Base-by-base conservation (phyloP, 2,888 invertebrate genomes). In the Molorchus minor region DNA sequence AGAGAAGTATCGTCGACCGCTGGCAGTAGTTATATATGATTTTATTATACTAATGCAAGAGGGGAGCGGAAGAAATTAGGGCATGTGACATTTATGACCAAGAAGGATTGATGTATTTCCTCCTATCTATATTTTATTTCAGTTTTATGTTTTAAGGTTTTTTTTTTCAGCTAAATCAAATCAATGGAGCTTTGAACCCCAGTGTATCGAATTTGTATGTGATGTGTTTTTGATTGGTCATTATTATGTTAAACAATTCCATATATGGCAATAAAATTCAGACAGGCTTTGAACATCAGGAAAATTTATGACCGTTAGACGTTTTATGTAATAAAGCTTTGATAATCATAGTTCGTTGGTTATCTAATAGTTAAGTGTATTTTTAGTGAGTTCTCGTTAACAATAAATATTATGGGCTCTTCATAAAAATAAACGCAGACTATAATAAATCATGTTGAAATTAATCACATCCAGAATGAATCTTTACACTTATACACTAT, bases 21-120 rank as follows among this genome's bases (percentile, higher is more conserved):
- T 55, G 61, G 53, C 56, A 43, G 55, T 61, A 65, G 70, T 72
- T 72, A 77, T 75, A 74, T 75, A 76, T 72, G 71, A 69, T 69
- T 73, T 74, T 77, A 77, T 77, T 77, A 77, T 77, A 77, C 77
- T 75, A 76, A 75, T 77, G 76, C 69, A 64, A 60, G 67, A 62
- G 71, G 71, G 72, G 71, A 68, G 69, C 66, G 71, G 69, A 69
- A 70, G 54, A 66, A 56, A 70, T 70, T 68, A 62, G 64, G 67
- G 69, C 70, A 65, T 69, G 65, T 72, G 77, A 77, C 77, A 73
- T 76, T 77, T 77, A 77, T 77, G 75, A 77, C 74, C 77, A 72
- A 75, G 75, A 74, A 67, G 68, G 71, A 72, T 74, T 77, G 77
- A 77, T 77, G 74, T 76, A 77, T 77, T 71, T 67, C 63, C 67